Conservation (phyloP, 1,140 invertebrate species). For the Tetranychus urticae region DNA sequence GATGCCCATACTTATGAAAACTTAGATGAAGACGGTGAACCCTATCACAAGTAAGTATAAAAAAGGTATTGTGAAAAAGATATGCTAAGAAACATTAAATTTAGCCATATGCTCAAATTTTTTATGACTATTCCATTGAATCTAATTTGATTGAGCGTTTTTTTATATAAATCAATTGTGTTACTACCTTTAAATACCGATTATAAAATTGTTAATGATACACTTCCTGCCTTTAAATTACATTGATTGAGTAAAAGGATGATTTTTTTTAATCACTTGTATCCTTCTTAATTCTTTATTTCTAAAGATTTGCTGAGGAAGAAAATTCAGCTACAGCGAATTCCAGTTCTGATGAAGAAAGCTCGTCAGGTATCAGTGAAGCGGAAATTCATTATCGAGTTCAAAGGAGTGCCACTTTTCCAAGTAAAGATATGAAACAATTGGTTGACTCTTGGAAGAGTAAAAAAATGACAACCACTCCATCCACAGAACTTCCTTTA, state of each 20-base stretch:
- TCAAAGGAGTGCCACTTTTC: neutral
- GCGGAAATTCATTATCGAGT: neutral
- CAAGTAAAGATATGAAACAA: neutral
- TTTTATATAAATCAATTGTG: too few relatives aligned
- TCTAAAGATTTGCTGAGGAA: neutral
- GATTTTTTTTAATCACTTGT: too few relatives aligned
- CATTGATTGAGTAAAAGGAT: too few relatives aligned
- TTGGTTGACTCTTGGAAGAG: neutral
- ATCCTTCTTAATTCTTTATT: neutral
- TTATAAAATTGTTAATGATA: too few relatives aligned
- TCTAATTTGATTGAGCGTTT: too few relatives aligned
- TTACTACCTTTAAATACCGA: too few relatives aligned
- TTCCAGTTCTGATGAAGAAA: neutral
- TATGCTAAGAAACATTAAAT: too few relatives aligned
- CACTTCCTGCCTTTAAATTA: too few relatives aligned
- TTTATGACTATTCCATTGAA: too few relatives aligned
- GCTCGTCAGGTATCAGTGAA: neutral
- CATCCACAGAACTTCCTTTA: neutral
- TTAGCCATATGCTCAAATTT: too few relatives aligned
- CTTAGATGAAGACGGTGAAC: conserved; percentile 20
- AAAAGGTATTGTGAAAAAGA: neutral
- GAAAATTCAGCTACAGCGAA: neutral
- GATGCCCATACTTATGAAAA: conserved; percentile 33
- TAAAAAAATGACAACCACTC: neutral
- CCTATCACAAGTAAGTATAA: neutral